Evolutionary conservation across 2,797 vertebrate genomes (phyloP), one percentile per base, ranked within the genome.

Genomic region (Orientallactaga sibirica): DNA sequence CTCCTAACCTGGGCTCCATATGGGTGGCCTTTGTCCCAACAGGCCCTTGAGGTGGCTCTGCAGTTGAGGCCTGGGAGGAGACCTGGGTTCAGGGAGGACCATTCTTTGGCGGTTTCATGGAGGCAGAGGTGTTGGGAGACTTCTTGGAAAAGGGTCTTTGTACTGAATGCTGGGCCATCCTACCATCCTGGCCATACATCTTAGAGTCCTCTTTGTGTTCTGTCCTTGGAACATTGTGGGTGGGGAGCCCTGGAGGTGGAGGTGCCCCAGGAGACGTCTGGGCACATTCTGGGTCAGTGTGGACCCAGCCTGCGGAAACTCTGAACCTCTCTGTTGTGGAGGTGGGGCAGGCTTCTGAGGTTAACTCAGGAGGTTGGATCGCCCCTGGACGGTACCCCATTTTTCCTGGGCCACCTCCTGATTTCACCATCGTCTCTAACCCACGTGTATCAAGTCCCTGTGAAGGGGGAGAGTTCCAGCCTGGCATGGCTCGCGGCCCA

Each of bases 71-170:
- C 20, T 12, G 6, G 27, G n/a, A 37, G 74, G 79, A 88, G 24
- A 58, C 25, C 24, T 61, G 76, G 71, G 16, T 16, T 62, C n/a
- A 16, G 20, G 25, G 25, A 84, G 1, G 27, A 19, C 41, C 1
- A 2, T 48, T 25, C 12, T 78, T 61, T 55, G 70, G 43, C 37
- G 55, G 7, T 67, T 78, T 74, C 19, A 0, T 18, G 14, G 73
- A 85, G 68, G 73, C 29, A 81, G 15, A 29, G 5, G 66, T 58
- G 24, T 33, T 2, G 20, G 76, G 27, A 15, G 62, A 33, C 76
- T 96, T 89, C 66, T 61, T 4, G 18, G 67, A 86, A 84, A 61
- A 78, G 55, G 70, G 5, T 64, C 7, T 86, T 85, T 67, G 33
- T 37, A 27, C 2, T 15, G 14, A 75, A 33, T 4, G 33, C 24